Evolutionary conservation across 2,888 invertebrate species (phyloP).

Genomic region (Lacanobia oleracea): DNA sequence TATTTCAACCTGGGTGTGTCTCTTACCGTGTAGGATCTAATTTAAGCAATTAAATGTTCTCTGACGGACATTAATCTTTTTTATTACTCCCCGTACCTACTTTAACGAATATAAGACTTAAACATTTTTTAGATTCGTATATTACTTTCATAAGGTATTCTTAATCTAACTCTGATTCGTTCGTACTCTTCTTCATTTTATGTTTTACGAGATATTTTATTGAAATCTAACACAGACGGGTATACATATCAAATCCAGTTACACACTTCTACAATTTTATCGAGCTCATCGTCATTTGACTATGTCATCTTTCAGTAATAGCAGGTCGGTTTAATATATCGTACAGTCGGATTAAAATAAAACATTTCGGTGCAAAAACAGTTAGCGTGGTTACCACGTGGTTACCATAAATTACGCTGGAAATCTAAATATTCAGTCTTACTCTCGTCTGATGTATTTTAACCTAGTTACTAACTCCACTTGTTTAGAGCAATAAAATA

Average conservation of each 20-base stretch:
- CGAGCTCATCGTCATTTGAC: neutral
- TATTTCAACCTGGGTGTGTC: constrained; percentile 7
- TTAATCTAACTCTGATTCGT: neutral
- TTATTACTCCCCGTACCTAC: constrained; percentile 8
- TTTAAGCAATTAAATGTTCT: constrained; percentile 25
- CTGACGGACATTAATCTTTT: constrained; percentile 19
- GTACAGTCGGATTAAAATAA: constrained; percentile 15
- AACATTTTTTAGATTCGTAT: neutral
- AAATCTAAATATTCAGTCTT: constrained; percentile 24
- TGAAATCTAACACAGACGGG: constrained; percentile 2
- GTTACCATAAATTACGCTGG: constrained; percentile 30
- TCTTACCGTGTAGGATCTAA: constrained; percentile 17
- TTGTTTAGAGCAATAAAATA: constrained; percentile 2
- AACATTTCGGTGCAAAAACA: constrained; percentile 14
- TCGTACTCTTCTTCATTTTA: neutral
- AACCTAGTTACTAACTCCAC: constrained; percentile 2
- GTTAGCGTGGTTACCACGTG: neutral
- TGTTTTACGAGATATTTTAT: neutral
- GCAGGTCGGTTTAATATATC: neutral
- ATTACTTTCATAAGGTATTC: neutral
- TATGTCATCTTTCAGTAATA: constrained; percentile 25
- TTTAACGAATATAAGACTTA: neutral
- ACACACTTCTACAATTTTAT: constrained; percentile 8
- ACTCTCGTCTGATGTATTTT: constrained; percentile 26
- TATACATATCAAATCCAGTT: neutral